Percentiles rank a stretch among this genome's conserved stretches.
Conservation (phyloP, 2,113 vertebrate genomes). For the Lynx canadensis region DNA sequence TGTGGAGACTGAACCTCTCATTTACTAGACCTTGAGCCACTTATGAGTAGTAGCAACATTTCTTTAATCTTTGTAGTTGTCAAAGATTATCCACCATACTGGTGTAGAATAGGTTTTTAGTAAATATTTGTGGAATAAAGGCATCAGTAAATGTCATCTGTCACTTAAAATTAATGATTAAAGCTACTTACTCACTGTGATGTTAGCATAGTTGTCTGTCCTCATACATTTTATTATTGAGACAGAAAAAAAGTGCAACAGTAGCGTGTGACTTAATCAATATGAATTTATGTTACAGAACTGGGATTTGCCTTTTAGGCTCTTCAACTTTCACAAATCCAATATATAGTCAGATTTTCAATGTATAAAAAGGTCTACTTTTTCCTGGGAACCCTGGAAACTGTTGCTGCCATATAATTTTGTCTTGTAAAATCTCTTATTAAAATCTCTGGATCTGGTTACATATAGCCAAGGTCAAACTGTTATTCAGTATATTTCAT, state of each 20-base stretch:
- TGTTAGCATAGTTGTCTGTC: background rate
- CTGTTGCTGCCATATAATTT: background rate
- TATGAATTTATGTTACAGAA: background rate
- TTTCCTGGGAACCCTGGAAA: conserved; percentile 29
- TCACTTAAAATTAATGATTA: conserved; percentile 23
- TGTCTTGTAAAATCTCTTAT: background rate
- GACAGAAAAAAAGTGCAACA: background rate
- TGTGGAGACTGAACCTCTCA: background rate
- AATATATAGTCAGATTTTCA: background rate
- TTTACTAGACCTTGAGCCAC: background rate
- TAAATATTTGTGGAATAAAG: background rate
- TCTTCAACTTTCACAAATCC: background rate
- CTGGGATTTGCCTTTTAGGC: background rate
- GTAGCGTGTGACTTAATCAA: background rate
- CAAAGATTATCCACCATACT: background rate
- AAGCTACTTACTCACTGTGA: background rate
- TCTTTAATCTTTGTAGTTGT: background rate
- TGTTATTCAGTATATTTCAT: conserved; percentile 7
- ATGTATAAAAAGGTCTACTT: background rate
- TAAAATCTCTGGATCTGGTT: background rate
- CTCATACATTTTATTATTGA: background rate
- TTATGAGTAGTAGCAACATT: background rate
- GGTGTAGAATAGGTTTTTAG: background rate
- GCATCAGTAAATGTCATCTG: background rate
- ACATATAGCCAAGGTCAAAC: background rate